A percentile compares a stretch with the other conserved stretches of the same genome.
Evolutionary conservation across 30 jellyfish, hydroid and myxozoan genomes (phyloP).

Genomic region (Aurelia aurita complex sp. Pacific): DNA sequence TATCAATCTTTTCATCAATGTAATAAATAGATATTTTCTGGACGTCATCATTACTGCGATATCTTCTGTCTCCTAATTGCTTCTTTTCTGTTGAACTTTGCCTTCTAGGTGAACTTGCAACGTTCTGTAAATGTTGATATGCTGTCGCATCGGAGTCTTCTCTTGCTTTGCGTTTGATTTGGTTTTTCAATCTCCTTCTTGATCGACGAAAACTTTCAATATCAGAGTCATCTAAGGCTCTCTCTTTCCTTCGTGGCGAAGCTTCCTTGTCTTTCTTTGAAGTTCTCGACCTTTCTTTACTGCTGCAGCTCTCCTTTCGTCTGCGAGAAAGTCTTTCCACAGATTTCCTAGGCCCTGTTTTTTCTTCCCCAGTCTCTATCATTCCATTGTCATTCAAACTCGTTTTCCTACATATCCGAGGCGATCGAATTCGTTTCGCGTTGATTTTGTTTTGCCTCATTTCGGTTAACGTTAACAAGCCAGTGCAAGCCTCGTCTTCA

Average conservation of each 20-base stretch:
- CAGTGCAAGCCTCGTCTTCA: background rate
- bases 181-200: constrained; percentile 6
- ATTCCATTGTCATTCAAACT: constrained; percentile 6
- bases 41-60: background rate
- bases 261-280: constrained; percentile 15
- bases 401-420: background rate
- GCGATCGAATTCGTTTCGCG: constrained; percentile 6
- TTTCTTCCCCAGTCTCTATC: background rate
- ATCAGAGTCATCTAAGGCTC: constrained; percentile 35
- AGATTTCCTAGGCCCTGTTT: background rate
- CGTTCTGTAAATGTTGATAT: background rate
- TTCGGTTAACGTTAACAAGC: background rate
- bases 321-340: background rate
- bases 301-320: constrained; percentile 5
- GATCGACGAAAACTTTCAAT: constrained; percentile 24
- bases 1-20: constrained; percentile 14
- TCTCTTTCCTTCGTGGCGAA: constrained; percentile 15
- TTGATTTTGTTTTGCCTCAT: constrained; percentile 1
- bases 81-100: background rate
- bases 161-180: constrained; percentile 1
- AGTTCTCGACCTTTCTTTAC: constrained; percentile 8
- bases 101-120: background rate
- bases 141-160: constrained; percentile 20
- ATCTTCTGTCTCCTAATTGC: background rate
- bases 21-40: constrained; percentile 47